phyloP scores from a whole-genome alignment of 37 sponge, comb jelly and placozoan genomes.

The Cladorhizidae sp. region DNA sequence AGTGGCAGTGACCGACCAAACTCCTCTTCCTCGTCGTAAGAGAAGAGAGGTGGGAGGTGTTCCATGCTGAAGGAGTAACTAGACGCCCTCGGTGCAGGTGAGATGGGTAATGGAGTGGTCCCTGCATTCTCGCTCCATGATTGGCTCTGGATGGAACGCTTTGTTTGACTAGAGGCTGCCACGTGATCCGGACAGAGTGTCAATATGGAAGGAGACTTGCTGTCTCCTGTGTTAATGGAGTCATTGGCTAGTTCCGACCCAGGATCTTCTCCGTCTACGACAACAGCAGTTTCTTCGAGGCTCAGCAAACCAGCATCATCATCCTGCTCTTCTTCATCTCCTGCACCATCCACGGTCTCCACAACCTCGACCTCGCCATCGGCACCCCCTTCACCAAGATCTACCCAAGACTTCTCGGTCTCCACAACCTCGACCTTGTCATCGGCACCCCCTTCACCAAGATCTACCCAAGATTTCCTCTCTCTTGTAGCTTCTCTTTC shows the following conservation, averaged over 20 bases:
- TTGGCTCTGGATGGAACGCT: background rate
- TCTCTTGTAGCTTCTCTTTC: too few relatives aligned
- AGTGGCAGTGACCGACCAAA: constrained; percentile 65
- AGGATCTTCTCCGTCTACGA: too few relatives aligned
- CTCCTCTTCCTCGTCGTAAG: constrained; percentile 72
- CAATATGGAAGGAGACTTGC: too few relatives aligned
- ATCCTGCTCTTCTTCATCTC: background rate
- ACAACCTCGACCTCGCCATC: constrained; percentile 16
- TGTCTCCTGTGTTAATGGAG: too few relatives aligned
- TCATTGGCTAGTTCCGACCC: too few relatives aligned
- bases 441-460: background rate
- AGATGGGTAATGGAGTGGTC: background rate
- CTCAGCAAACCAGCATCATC: background rate
- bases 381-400: background rate
- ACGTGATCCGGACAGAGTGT: too few relatives aligned
- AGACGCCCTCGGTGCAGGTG: constrained; percentile 2
- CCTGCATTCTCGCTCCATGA: constrained; percentile 55
- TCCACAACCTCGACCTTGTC: background rate
- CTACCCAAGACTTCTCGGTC: background rate
- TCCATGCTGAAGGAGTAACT: constrained; percentile 35
- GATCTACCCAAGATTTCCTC: background rate
- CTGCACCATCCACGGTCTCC: background rate
- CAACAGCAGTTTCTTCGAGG: background rate
- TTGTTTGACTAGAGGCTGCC: background rate
- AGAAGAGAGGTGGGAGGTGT: constrained; percentile 74